Conservation (phyloP, 53 echinoderm and acorn worm genomes). For the Patiria pectinifera region DNA sequence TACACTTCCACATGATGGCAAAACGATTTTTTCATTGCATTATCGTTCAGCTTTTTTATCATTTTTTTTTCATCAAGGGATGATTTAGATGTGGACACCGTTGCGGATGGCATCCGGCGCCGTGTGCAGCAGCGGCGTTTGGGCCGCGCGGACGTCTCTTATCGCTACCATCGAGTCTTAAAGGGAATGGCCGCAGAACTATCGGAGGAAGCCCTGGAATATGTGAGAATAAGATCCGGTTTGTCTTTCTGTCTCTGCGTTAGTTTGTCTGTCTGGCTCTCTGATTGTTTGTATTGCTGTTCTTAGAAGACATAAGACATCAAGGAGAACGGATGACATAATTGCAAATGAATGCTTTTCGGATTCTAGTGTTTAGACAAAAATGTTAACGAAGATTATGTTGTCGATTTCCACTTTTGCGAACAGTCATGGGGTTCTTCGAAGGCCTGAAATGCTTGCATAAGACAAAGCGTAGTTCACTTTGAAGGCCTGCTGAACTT, state of each 20-base stretch:
- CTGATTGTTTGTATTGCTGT: neutral
- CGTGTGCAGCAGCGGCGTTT: neutral
- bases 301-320: too few species aligned
- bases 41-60: neutral
- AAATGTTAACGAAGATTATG: too few species aligned
- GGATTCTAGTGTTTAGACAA: too few species aligned
- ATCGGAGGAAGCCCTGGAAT: neutral
- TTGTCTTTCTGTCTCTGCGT: neutral
- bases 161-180: neutral
- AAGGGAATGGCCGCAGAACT: neutral
- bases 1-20: neutral
- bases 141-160: neutral
- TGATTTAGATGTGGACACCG: neutral
- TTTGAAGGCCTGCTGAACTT: too few species aligned
- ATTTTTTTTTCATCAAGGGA: neutral
- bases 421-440: too few species aligned
- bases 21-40: neutral
- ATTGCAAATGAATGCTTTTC: too few species aligned
- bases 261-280: neutral
- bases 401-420: too few species aligned
- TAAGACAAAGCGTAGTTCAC: too few species aligned
- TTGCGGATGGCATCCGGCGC: neutral
- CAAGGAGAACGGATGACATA: too few species aligned
- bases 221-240: neutral
- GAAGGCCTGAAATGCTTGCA: too few species aligned